These are phyloP conservation scores for Phrynocephalus vlangalii DNA, from an alignment of 2,797 vertebrate species.

Conservation along the genomic window DNA sequence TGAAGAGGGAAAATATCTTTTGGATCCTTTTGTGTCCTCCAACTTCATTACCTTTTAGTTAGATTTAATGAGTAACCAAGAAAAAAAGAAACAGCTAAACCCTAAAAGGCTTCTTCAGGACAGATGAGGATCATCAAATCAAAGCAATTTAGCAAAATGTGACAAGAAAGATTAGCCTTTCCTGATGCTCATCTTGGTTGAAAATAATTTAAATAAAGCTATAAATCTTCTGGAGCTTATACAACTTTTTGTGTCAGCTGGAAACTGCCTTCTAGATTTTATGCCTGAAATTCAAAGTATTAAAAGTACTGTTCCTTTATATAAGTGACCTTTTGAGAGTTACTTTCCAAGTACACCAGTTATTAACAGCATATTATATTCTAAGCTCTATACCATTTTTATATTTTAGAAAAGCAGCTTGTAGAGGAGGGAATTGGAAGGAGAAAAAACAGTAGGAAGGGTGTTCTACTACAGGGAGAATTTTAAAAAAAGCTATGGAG, in stretches of 20 bases:
- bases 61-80: constrained; percentile 63
- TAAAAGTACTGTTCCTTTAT: constrained; percentile 23
- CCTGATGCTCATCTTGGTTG: constrained; percentile 75
- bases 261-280: constrained; percentile 59
- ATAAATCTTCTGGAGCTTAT: constrained; percentile 76
- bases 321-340: constrained; percentile 40
- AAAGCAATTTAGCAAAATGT: constrained; percentile 76
- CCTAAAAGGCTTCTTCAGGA: constrained; percentile 51
- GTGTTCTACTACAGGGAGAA: background rate
- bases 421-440: background rate
- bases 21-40: constrained; percentile 42
- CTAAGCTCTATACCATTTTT: background rate
- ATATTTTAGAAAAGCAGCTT: constrained; percentile 1
- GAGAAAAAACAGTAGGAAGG: background rate
- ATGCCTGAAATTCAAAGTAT: constrained; percentile 55
- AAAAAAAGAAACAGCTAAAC: constrained; percentile 23
- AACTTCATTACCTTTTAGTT: constrained; percentile 57
- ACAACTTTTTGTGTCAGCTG: constrained; percentile 68
- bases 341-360: constrained; percentile 5
- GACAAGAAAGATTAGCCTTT: constrained; percentile 77
- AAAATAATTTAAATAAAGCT: constrained; percentile 78
- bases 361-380: background rate
- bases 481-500: background rate
- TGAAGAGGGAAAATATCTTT: constrained; percentile 21
- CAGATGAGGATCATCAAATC: constrained; percentile 75